Evolutionary conservation across 2,113 vertebrate species (phyloP).

Genomic region (Platycercus adscitus): DNA sequence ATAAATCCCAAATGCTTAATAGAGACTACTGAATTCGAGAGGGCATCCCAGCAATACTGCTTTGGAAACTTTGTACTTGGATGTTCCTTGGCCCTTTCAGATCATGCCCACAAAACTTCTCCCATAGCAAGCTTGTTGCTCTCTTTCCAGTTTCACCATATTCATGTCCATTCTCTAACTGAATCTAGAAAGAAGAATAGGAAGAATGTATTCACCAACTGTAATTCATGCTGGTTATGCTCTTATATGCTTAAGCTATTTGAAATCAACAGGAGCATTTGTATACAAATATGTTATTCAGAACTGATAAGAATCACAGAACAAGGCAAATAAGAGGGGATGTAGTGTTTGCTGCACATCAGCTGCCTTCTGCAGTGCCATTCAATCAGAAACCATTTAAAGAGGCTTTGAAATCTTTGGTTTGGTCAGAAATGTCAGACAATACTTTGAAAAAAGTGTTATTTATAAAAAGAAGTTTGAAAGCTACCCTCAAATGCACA

Average conservation of each 20-base stretch:
- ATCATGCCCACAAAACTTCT: neutral
- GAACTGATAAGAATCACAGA: neutral
- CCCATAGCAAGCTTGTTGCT: neutral
- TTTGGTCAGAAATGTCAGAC: conserved; percentile 61
- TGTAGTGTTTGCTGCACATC: conserved; percentile 7
- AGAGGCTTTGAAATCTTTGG: conserved; percentile 44
- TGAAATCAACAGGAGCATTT: neutral
- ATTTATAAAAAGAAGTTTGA: conserved; percentile 33
- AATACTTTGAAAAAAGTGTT: conserved; percentile 4
- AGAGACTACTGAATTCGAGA: neutral
- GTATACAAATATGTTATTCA: neutral
- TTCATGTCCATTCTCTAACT: neutral
- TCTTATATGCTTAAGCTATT: neutral
- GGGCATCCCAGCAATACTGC: neutral
- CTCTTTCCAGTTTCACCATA: conserved; percentile 41
- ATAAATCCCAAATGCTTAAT: neutral
- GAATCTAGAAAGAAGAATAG: conserved; percentile 12
- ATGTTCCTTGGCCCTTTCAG: neutral
- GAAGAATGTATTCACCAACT: neutral
- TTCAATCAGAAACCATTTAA: conserved; percentile 32
- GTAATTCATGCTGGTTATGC: neutral
- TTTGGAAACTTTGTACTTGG: neutral
- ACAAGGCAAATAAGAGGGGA: neutral
- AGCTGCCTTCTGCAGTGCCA: neutral
- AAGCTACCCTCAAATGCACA: neutral